Base-by-base conservation (phyloP, 2,888 invertebrate genomes). In the Kryphioiulus occultus region DNA sequence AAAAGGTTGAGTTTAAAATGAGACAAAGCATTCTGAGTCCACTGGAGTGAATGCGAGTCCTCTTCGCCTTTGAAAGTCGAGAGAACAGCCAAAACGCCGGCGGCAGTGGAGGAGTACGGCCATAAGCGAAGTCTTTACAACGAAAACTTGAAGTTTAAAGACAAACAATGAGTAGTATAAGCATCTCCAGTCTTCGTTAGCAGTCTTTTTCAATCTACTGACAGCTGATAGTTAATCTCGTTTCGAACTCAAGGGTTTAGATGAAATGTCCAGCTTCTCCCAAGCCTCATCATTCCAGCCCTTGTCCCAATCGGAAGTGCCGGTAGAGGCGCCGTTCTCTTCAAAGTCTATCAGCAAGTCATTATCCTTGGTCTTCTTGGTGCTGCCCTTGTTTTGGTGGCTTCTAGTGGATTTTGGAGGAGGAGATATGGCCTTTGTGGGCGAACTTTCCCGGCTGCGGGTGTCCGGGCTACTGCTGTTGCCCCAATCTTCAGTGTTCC, bases 331-430 rank as follows among this genome's bases (percentile, higher is more conserved):
- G 9, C 44, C 86, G 30, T 83, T 42, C 22, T 87, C 87, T 39
- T 42, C 87, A 42, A 87, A 83, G 42, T 87, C 87, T 39, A 87
- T 87, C 30, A 87, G 87, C 42, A 87, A n/a, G 26, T 87, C 87
- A 35, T 7, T 53, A 26, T 86, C 86, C 53, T 53, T 86, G 32
- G 44, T 53, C 44, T 42, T 47, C 86, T 42, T 86, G 30, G 32
- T 9, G 44, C 26, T 47, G 17, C 30, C 53, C 42, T 53, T 86
- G 26, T 47, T 86, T 68, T 68, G 68, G 26, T 68, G 68, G 26
- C 68, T 68, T 68, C 68, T 68, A 26, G 68, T 68, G 0, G 85
- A 85, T 12, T 39, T 39, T 15, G 85, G 85, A 39, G 85, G 85
- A n/a, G 85, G 85, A 39, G 85, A 68, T 68, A 68, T 68, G 68